Base-by-base conservation (phyloP, 2,113 vertebrate species). In the Ardeotis arabs region DNA sequence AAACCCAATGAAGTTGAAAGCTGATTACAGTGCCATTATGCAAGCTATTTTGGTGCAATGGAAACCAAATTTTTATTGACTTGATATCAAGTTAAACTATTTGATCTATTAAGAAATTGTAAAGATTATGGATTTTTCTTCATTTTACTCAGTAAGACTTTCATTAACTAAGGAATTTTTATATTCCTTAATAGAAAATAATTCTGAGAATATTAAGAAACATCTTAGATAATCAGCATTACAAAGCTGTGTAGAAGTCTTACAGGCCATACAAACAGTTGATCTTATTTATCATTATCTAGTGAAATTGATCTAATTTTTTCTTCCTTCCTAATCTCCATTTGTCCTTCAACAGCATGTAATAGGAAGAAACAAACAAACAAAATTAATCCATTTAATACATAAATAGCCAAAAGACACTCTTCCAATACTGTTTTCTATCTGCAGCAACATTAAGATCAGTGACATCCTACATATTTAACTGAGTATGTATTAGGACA, bases 81-180 rank as follows among this genome's bases (percentile, higher is more conserved):
- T 90, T 95, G 15, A 23, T 89, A 89, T 70, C 75, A 92, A 89
- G 37, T 66, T 89, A 77, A 96, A 52, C 7, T 62, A 93, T 73
- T 87, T 87, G 47, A 80, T 93, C 44, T 83, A 41, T 80, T 70
- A 86, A 70, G 22, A 80, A 88, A 39, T 28, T 47, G 13, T 52
- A 50, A 79, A 55, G 67, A 81, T 49, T 73, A 95, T 74, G 12
- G 41, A 83, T 85, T 86, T 93, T 92, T 91, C 44, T 82, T 80
- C 7, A 73, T 87, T 87, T 82, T 2, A 41, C 23, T 75, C 33
- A 90, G 33, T 93, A 75, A 44, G 58, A 39, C 4, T 74, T 85
- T 59, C 44, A 90, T 90, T 95, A 91, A 49, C 28, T 55, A 75
- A 44, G 15, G 14, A 89, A n/a, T 70, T 82, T 87, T 68, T 31